Base-by-base conservation (phyloP, 2,888 invertebrate genomes). In the Philopedon plagiatum region DNA sequence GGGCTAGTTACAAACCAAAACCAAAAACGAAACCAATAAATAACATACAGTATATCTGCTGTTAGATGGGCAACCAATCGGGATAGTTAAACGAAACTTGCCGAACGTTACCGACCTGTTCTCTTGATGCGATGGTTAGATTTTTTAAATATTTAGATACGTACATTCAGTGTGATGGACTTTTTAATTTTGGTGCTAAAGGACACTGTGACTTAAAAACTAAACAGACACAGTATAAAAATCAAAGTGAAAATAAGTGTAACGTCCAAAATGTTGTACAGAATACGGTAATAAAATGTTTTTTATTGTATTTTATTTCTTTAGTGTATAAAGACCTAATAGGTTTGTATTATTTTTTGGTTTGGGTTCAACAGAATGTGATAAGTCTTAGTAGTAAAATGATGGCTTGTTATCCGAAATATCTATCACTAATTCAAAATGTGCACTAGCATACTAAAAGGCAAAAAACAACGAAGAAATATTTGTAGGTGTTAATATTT, bases 161-260 rank as follows among this genome's bases (percentile, higher is more conserved):
- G 26, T 15, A 1, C 15, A 15, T 54, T 29, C 51, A 54, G 51
- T 54, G 51, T 54, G 26, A 58, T 41, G 58, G 26, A 58, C 3
- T 56, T 58, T 29, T 29, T 23, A 37, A 23, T 37, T 58, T 41
- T 58, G 58, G 58, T 58, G 58, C 58, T 58, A 58, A 23, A 34
- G n/a, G 39, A 23, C 26, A 58, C 58, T 37, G 58, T 39, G 41
- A 29, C 51, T 54, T 15, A 54, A 29, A 18, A 54, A 29, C n/a
- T 29, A 29, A 29, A 18, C 21, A 26, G 8, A 29, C 29, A 29
- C 51, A 54, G 51, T 54, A 29, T 29, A 54, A 54, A 49, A 54
- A 54, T 54, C 51, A 54, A 54, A 54, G 29, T 54, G 51, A 54
- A 54, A 54, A 8, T 54, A 32, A 29, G 26, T 54, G 51, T 54